These are phyloP conservation scores for Zenarchopterus dispar DNA, from an alignment of 2,797 vertebrate species.

Conservation along the genomic window DNA sequence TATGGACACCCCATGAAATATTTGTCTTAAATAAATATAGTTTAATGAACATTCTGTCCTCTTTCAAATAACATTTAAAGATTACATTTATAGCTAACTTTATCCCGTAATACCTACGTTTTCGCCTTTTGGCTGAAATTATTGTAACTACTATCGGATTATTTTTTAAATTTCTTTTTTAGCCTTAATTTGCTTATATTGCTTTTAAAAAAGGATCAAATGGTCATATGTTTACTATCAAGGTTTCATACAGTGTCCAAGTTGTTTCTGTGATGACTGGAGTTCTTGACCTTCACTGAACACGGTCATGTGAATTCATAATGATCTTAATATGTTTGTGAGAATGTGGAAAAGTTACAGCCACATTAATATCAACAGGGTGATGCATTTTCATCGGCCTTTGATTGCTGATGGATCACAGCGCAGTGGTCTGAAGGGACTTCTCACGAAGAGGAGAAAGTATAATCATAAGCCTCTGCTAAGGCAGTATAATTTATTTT, in stretches of 20 bases:
- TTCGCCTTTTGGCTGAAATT: no score
- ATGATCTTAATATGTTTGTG: constrained; percentile 12
- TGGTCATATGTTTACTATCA: no score
- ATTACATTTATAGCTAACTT: no score
- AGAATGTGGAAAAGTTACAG: constrained; percentile 11
- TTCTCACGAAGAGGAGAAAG: not conserved
- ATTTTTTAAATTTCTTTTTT: no score
- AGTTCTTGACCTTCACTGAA: not conserved
- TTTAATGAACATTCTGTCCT: constrained; percentile 17
- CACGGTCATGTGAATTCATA: constrained; percentile 28
- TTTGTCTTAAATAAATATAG: not conserved
- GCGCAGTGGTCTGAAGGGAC: constrained; percentile 2
- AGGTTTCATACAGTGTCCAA: no score
- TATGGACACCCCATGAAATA: not conserved
- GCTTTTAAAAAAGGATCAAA: no score
- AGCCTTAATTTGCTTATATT: no score
- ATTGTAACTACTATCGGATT: no score
- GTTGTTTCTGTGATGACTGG: no score
- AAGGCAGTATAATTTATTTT: no score
- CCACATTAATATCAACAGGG: constrained; percentile 54
- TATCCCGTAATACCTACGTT: no score
- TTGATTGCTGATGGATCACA: constrained; percentile 71
- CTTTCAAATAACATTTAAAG: not conserved
- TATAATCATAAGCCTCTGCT: no score
- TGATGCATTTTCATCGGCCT: constrained; percentile 31